Conservation (phyloP, 2,888 invertebrate species). For the Epinotia brunnichana region DNA sequence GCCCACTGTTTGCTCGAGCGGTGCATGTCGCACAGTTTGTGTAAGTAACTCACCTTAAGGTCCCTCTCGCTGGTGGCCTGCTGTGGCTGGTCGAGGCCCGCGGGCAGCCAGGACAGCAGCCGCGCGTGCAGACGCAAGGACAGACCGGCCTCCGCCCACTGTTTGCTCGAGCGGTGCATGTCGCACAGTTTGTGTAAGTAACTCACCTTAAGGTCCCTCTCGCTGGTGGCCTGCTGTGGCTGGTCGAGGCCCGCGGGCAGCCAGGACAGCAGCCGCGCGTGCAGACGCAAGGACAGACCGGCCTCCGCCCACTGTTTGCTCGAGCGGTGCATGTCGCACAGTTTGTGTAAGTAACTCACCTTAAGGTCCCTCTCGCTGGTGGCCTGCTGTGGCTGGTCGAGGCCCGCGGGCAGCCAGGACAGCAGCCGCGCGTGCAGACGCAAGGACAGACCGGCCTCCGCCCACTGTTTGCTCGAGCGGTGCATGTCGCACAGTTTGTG, state of each 20-base stretch:
- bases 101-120: constrained; percentile 91
- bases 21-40: constrained; percentile 89
- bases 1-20: constrained; percentile 94
- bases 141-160: constrained; percentile 98
- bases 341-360: constrained; percentile 63
- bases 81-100: constrained; percentile 89
- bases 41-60: constrained; percentile 85
- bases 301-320: constrained; percentile 98
- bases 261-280: constrained; percentile 93
- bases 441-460: constrained; percentile 97
- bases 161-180: constrained; percentile 93
- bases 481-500: constrained; percentile 88
- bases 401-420: constrained; percentile 91
- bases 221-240: constrained; percentile 89
- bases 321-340: constrained; percentile 92
- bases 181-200: constrained; percentile 76
- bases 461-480: constrained; percentile 93
- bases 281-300: constrained; percentile 93
- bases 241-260: constrained; percentile 88
- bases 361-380: constrained; percentile 95
- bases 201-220: constrained; percentile 91
- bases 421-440: constrained; percentile 91
- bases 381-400: constrained; percentile 87
- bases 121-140: constrained; percentile 92
- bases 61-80: constrained; percentile 91